Conservation (phyloP, 2,113 vertebrate genomes). For the Balaeniceps rex region DNA sequence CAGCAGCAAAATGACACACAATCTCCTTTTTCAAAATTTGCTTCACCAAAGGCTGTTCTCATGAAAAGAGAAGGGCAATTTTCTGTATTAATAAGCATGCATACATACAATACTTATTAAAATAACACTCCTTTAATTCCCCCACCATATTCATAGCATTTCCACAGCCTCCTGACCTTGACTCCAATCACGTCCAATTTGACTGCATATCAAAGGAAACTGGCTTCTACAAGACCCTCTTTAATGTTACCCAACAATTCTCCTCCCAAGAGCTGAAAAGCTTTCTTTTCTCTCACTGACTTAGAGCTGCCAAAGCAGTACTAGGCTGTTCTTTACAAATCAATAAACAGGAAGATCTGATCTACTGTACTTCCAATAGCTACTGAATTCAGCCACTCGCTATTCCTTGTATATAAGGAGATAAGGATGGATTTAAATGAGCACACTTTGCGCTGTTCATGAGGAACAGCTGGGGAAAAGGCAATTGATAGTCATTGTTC, state of each 20-base stretch:
- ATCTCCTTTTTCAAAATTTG: background rate
- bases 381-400: background rate
- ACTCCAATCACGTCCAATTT: slow-evolving; percentile 15
- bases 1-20: background rate
- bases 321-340: slow-evolving; percentile 46
- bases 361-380: background rate
- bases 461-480: slow-evolving; percentile 3
- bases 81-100: slow-evolving; percentile 11
- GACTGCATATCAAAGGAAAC: slow-evolving; percentile 42
- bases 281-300: slow-evolving; percentile 49
- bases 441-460: background rate
- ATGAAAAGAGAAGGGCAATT: background rate
- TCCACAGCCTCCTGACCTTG: slow-evolving; percentile 57
- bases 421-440: slow-evolving; percentile 48
- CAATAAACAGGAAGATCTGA: slow-evolving; percentile 54
- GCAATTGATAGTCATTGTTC: background rate
- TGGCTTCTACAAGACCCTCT: slow-evolving; percentile 19
- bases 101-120: slow-evolving; percentile 16
- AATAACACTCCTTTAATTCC: background rate
- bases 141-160: background rate
- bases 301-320: slow-evolving; percentile 29
- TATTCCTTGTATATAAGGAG: background rate
- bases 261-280: slow-evolving; percentile 54
- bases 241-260: slow-evolving; percentile 35
- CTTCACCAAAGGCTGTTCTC: background rate